phyloP scores from a whole-genome alignment of 1,140 invertebrate species.

The Neotoxoptera formosana region DNA sequence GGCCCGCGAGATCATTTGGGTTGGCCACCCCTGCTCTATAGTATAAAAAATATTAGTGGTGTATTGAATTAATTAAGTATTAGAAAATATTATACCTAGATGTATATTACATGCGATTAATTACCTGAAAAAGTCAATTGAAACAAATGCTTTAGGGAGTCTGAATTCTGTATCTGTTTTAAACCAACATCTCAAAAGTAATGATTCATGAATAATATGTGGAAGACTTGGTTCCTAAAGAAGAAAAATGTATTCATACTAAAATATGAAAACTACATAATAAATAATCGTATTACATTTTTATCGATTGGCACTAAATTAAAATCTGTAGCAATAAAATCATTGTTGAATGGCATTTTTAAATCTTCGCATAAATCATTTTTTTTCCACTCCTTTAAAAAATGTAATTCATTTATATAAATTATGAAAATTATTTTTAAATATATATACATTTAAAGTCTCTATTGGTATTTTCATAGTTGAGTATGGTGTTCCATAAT shows the following conservation, averaged over 20 bases:
- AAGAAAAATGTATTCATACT: not conserved
- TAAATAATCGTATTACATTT: constrained; percentile 65
- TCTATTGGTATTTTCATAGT: constrained; percentile 73
- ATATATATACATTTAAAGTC: constrained; percentile 67
- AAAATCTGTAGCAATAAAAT: constrained; percentile 90
- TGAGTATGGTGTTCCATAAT: constrained; percentile 91
- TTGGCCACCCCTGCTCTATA: no score
- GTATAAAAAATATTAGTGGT: no score
- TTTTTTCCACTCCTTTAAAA: constrained; percentile 73
- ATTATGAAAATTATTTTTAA: not conserved
- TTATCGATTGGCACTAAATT: constrained; percentile 75
- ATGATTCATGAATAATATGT: constrained; percentile 79
- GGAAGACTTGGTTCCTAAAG: constrained; percentile 69
- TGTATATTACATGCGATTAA: not conserved
- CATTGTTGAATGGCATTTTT: constrained; percentile 82
- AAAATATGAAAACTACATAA: not conserved
- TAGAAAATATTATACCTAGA: no score
- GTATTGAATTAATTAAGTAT: no score
- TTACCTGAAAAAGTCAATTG: constrained; percentile 82
- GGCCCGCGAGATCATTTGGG: no score
- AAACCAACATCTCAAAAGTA: constrained; percentile 86
- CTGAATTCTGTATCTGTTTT: constrained; percentile 93
- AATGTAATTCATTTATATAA: constrained; percentile 68
- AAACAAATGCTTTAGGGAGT: constrained; percentile 86
- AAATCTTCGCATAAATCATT: constrained; percentile 72